Evolutionary conservation across 2,797 vertebrate genomes (phyloP), one percentile per base, ranked within the genome.

Genomic region (Microctenopoma lineatum): DNA sequence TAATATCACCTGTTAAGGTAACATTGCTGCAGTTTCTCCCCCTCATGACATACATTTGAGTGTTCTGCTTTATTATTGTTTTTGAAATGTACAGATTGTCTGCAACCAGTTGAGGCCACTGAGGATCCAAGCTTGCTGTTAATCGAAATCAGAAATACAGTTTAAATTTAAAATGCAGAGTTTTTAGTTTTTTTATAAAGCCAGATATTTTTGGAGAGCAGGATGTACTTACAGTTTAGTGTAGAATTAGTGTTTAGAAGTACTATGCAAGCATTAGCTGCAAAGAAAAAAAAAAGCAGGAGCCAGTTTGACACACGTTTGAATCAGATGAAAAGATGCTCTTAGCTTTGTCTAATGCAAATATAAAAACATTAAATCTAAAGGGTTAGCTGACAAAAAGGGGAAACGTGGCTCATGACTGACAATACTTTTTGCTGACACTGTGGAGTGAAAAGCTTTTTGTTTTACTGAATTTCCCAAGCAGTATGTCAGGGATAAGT

Each of bases 61-160:
- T 0, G 0, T 0, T 0, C 0, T 0, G 0, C 0, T 0, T 0
- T n/a, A 0, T 4, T 1, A 56, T 15, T 14, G 1, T 0, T 5
- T 63, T 16, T 34, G 26, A 0, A 8, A 85, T 5, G 12, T 0
- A 1, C 18, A 13, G 0, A 8, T 5, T 0, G 52, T 5, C 0
- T 4, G 0, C 0, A 1, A 7, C 0, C 0, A 84, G 4, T 41
- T 47, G 0, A 14, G 64, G 64, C 68, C 44, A 80, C 0, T 0
- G 0, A 0, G 0, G 0, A 0, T 0, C 0, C 0, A 0, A 1
- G 0, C 0, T 1, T 13, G 2, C 77, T 84, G 32, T 27, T 26
- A 0, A 29, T 51, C 29, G 6, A 41, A 73, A 59, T 48, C 25
- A 68, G 3, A 62, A 60, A 59, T 4, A 34, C 4, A 51, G 6